A percentile compares a stretch with the other conserved stretches of the same genome.
Evolutionary conservation across 2,113 vertebrate species (phyloP).

Genomic region (Oncorhynchus tshawytscha): DNA sequence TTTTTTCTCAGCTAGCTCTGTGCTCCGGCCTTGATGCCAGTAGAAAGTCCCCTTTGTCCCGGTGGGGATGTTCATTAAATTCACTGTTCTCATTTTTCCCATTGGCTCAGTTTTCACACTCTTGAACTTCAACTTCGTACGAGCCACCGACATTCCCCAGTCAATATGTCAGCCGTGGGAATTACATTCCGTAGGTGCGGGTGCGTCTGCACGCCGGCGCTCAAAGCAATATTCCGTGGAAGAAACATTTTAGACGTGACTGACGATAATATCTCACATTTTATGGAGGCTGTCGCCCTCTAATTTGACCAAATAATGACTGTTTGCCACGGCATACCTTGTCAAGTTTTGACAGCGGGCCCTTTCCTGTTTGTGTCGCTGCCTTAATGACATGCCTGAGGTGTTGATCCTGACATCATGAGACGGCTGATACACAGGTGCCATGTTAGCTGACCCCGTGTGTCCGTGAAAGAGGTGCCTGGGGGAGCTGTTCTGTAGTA

Average conservation of each 20-base stretch:
- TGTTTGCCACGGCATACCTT: too few relatives aligned
- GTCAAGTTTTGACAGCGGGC: too few relatives aligned
- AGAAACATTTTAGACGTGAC: too few relatives aligned
- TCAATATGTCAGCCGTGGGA: conserved; percentile 29
- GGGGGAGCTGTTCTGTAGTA: conserved; percentile 51
- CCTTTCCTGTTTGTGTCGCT: too few relatives aligned
- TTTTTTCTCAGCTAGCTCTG: conserved; percentile 26
- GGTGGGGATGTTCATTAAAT: conserved; percentile 72
- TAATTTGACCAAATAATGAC: too few relatives aligned
- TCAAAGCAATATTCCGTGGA: too few relatives aligned
- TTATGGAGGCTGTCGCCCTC: too few relatives aligned
- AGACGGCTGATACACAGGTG: too few relatives aligned
- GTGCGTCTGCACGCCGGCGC: not conserved
- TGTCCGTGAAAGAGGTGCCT: conserved; percentile 16
- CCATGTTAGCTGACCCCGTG: not conserved
- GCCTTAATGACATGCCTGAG: too few relatives aligned
- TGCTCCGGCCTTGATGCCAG: conserved; percentile 57
- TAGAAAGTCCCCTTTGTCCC: conserved; percentile 59
- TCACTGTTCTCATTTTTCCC: conserved; percentile 46
- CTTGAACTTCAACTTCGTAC: conserved; percentile 48
- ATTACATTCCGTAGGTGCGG: not conserved
- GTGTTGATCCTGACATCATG: too few relatives aligned
- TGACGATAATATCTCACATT: too few relatives aligned
- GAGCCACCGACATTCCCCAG: conserved; percentile 29
- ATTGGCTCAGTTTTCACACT: conserved; percentile 11